Percentiles rank a stretch among this genome's conserved stretches.
These are phyloP conservation scores for Lophura nycthemera DNA, from an alignment of 2,113 vertebrate genomes.

Conservation along the genomic window DNA sequence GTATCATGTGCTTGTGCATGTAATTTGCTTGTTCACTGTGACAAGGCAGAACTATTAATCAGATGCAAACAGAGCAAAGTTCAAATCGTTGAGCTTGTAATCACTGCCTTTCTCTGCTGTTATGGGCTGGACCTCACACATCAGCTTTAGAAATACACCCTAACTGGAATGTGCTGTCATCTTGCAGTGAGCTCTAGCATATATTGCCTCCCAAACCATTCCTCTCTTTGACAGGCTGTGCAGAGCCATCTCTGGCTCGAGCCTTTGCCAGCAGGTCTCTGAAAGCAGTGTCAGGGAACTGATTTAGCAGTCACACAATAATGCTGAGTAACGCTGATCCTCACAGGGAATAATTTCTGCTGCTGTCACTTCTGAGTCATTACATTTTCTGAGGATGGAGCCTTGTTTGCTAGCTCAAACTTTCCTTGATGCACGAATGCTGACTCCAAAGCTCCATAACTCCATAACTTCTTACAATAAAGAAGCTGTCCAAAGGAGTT, in stretches of 20 bases:
- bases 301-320: not conserved
- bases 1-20: not conserved
- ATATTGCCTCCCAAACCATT: not conserved
- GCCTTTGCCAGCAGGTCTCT: not conserved
- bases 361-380: not conserved
- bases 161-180: not conserved
- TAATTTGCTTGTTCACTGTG: not conserved
- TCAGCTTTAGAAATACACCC: not conserved
- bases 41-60: not conserved
- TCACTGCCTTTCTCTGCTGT: not conserved
- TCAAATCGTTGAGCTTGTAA: not conserved
- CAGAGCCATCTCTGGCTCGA: not conserved
- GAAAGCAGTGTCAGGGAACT: not conserved
- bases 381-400: not conserved
- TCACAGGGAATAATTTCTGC: not conserved
- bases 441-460: not conserved
- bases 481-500: not conserved
- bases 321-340: not conserved
- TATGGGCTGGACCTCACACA: not conserved
- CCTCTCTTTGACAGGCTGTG: not conserved
- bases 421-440: not conserved
- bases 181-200: not conserved
- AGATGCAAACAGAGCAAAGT: not conserved
- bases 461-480: not conserved
- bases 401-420: not conserved